Percentiles rank a stretch among this genome's conserved stretches.
phyloP scores from a whole-genome alignment of 2,888 invertebrate species.

The Steinernema carpocapsae region DNA sequence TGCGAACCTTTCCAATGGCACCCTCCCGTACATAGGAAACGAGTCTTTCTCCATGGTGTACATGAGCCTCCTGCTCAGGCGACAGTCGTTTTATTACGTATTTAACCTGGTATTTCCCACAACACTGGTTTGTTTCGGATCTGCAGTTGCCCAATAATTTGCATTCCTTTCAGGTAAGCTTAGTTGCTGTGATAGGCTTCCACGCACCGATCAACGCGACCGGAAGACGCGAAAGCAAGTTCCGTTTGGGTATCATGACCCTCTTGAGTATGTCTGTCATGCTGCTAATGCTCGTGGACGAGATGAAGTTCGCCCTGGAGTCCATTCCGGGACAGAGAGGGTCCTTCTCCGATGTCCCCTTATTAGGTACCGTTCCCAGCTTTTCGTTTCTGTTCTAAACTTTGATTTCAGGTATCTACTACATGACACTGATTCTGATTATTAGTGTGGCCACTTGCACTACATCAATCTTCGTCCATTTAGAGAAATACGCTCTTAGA shows the following conservation, averaged over 20 bases:
- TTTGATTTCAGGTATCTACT: slow-evolving; percentile 62
- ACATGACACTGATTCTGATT: slow-evolving; percentile 65
- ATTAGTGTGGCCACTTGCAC: slow-evolving; percentile 66
- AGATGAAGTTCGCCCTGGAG: slow-evolving; percentile 70
- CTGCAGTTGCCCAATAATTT: neutral
- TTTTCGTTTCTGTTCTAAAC: too few relatives aligned
- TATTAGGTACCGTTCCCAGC: slow-evolving; percentile 72
- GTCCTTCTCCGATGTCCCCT: slow-evolving; percentile 72
- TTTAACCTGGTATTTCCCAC: slow-evolving; percentile 73
- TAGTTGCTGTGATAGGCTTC: slow-evolving; percentile 72
- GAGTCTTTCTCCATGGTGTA: slow-evolving; percentile 65
- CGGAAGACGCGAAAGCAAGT: slow-evolving; percentile 67
- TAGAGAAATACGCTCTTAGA: slow-evolving; percentile 65
- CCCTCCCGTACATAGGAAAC: slow-evolving; percentile 57
- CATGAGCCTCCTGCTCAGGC: slow-evolving; percentile 60
- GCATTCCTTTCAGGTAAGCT: slow-evolving; percentile 68
- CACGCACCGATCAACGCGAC: slow-evolving; percentile 72
- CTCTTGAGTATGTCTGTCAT: slow-evolving; percentile 72
- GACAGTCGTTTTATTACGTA: slow-evolving; percentile 72
- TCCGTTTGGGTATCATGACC: slow-evolving; percentile 72
- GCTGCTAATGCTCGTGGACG: slow-evolving; percentile 72
- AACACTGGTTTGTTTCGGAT: slow-evolving; percentile 68
- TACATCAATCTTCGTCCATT: slow-evolving; percentile 62
- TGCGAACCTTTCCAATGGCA: slow-evolving; percentile 60
- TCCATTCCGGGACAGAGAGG: slow-evolving; percentile 67